Conservation (phyloP, 2,113 vertebrate species). For the Gulo gulo region DNA sequence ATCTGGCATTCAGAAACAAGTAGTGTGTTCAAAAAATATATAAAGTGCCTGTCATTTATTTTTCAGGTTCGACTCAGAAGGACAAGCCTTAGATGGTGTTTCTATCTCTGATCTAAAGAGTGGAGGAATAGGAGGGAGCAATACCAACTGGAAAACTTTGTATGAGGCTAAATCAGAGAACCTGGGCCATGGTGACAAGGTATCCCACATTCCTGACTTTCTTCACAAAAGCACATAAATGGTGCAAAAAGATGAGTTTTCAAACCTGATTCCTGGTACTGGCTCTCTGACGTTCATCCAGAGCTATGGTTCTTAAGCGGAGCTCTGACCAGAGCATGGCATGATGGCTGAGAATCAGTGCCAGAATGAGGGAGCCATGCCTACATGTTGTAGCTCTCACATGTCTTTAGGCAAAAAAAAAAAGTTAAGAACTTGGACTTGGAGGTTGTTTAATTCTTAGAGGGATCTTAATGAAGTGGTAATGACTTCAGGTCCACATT, state of each 20-base stretch:
- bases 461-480: neutral
- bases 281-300: neutral
- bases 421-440: neutral
- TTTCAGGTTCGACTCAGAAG: conserved; percentile 95
- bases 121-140: conserved; percentile 76
- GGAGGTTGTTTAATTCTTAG: neutral
- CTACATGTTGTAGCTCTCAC: neutral
- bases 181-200: conserved; percentile 97
- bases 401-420: neutral
- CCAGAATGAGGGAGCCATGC: neutral
- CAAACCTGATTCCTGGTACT: neutral
- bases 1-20: conserved; percentile 32
- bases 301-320: neutral
- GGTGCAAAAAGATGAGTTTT: neutral
- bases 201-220: conserved; percentile 62
- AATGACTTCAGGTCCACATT: neutral
- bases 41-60: neutral
- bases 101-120: conserved; percentile 91
- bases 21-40: conserved; percentile 14
- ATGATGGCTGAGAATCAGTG: neutral
- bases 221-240: neutral
- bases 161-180: conserved; percentile 92
- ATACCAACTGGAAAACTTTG: conserved; percentile 94
- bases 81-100: conserved; percentile 89
- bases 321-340: neutral